phyloP scores from a whole-genome alignment of 2,113 vertebrate genomes.

The Lipophrys pholis region DNA sequence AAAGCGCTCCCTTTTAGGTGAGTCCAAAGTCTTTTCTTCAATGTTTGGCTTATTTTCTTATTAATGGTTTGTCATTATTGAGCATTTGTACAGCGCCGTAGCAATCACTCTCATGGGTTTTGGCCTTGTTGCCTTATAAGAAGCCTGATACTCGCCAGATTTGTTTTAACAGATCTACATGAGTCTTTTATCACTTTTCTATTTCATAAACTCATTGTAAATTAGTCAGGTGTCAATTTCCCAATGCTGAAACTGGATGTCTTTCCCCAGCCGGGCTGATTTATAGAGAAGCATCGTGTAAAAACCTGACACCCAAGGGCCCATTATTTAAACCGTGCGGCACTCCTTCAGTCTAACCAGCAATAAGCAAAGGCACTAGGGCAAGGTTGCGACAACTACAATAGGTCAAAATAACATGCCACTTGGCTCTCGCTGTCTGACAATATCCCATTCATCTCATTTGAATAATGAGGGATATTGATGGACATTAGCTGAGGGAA shows the following conservation, averaged over 20 bases:
- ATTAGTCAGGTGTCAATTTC: conserved; percentile 80
- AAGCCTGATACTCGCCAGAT: conserved; percentile 6
- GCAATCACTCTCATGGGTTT: conserved; percentile 3
- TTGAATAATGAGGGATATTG: conserved; percentile 87
- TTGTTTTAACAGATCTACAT: conserved; percentile 20
- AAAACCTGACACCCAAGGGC: conserved; percentile 73
- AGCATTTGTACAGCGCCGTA: not conserved
- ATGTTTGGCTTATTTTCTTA: not conserved
- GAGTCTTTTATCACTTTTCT: conserved; percentile 41
- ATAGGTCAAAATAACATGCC: conserved; percentile 87
- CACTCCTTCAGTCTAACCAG: conserved; percentile 54
- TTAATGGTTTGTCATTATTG: not conserved
- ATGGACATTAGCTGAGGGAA: conserved; percentile 80
- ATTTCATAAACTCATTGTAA: conserved; percentile 72
- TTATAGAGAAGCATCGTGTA: conserved; percentile 82
- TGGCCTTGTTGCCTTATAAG: conserved; percentile 11
- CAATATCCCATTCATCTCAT: conserved; percentile 87
- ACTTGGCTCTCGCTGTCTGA: conserved; percentile 70
- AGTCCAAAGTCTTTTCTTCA: conserved; percentile 48
- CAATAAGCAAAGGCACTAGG: conserved; percentile 56
- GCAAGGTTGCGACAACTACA: conserved; percentile 87
- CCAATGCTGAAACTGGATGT: conserved; percentile 82
- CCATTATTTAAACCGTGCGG: conserved; percentile 79
- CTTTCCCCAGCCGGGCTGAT: conserved; percentile 74
- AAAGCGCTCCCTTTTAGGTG: conserved; percentile 44